phyloP scores from a whole-genome alignment of 1,140 invertebrate genomes.

The Plectrocnemia conspersa region DNA sequence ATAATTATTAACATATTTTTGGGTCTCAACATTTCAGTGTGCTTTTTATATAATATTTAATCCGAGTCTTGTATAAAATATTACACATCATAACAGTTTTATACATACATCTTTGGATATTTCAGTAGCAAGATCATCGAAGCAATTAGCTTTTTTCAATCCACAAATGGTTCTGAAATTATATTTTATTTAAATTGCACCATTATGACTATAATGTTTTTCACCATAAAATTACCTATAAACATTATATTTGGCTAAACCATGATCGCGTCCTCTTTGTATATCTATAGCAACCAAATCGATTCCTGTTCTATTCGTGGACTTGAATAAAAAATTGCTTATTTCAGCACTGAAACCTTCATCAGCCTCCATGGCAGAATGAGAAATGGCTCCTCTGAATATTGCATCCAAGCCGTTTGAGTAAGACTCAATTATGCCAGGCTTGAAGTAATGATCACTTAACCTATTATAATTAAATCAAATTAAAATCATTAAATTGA shows the following conservation, averaged over 20 bases:
- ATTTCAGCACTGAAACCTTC: constrained; percentile 72
- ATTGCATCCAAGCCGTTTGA: constrained; percentile 43
- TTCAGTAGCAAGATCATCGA: constrained; percentile 46
- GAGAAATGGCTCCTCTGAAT: constrained; percentile 40
- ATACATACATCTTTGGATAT: constrained; percentile 48
- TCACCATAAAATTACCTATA: constrained; percentile 40
- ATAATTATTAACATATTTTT: no score
- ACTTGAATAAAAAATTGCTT: constrained; percentile 81
- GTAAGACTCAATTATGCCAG: constrained; percentile 41
- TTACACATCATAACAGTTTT: no score
- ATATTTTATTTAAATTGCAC: not conserved
- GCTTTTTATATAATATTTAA: no score
- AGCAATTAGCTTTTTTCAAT: constrained; percentile 41
- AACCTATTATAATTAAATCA: constrained; percentile 38
- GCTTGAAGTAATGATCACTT: constrained; percentile 47
- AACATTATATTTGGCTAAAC: constrained; percentile 56
- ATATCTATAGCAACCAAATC: constrained; percentile 69
- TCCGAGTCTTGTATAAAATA: no score
- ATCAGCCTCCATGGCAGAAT: constrained; percentile 54
- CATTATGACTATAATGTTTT: not conserved
- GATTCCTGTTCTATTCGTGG: constrained; percentile 53
- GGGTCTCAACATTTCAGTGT: no score
- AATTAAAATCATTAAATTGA: no score
- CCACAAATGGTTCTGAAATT: constrained; percentile 44
- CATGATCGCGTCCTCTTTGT: constrained; percentile 67